Conservation (phyloP, 2,888 invertebrate species). For the Perithous albicinctus region DNA sequence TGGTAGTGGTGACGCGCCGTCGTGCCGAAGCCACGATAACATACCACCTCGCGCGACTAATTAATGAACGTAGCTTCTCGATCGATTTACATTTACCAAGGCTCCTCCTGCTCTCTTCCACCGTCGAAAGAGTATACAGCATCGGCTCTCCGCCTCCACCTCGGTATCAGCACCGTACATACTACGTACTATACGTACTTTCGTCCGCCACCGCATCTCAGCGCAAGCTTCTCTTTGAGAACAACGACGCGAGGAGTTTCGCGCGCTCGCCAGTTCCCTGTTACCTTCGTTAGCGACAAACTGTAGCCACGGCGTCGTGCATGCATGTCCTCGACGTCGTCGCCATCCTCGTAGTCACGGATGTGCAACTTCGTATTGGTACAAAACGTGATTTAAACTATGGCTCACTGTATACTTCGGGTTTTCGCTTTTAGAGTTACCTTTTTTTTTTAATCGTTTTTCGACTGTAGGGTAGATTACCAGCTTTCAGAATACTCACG, state of each 20-base stretch:
- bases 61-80: constrained; percentile 82
- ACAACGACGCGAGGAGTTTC: constrained; percentile 66
- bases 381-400: constrained; percentile 49
- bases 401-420: not conserved
- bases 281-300: constrained; percentile 68
- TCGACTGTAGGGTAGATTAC: not conserved
- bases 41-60: constrained; percentile 81
- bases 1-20: constrained; percentile 65
- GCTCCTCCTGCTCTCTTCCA: constrained; percentile 50
- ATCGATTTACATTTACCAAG: constrained; percentile 83
- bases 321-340: constrained; percentile 36
- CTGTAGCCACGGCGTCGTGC: constrained; percentile 39
- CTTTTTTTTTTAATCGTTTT: constrained; percentile 20
- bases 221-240: constrained; percentile 51
- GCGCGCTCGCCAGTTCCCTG: constrained; percentile 62
- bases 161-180: constrained; percentile 58
- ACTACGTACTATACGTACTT: constrained; percentile 25
- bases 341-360: constrained; percentile 54
- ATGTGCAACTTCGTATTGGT: constrained; percentile 43
- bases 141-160: constrained; percentile 49
- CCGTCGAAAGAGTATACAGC: constrained; percentile 58
- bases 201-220: not conserved
- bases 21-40: constrained; percentile 71
- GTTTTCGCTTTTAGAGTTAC: not conserved
- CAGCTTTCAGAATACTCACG: not conserved